Conservation (phyloP, 2,113 vertebrate species). For the Prionailurus viverrinus region DNA sequence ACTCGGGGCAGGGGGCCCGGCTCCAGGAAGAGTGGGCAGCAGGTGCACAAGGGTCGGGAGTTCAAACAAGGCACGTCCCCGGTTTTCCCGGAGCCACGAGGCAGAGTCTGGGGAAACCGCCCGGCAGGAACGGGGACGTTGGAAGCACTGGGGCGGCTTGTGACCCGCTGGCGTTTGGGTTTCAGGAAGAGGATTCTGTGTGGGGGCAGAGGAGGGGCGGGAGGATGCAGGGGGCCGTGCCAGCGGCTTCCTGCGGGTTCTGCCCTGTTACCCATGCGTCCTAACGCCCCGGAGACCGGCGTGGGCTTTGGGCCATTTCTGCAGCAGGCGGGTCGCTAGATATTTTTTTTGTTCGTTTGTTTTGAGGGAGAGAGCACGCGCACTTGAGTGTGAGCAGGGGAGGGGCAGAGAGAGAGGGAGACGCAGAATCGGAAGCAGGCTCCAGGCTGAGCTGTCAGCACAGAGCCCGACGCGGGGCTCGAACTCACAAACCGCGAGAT, state of each 20-base stretch:
- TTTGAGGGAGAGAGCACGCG: no score
- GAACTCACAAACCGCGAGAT: no score
- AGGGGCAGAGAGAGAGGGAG: no score
- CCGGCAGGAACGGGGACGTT: neutral
- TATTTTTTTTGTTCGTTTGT: no score
- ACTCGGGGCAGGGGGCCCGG: conserved; percentile 15
- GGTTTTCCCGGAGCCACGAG: neutral
- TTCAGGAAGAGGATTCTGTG: neutral
- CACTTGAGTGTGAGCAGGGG: no score
- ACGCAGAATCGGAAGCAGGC: no score
- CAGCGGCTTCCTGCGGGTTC: neutral
- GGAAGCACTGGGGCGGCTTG: neutral
- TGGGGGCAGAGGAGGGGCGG: neutral
- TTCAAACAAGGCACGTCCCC: neutral
- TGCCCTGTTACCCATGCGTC: neutral
- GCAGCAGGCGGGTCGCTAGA: no score
- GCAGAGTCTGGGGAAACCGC: neutral
- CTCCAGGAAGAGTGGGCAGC: neutral
- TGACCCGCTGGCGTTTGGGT: neutral
- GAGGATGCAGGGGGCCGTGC: neutral
- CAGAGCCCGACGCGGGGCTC: no score
- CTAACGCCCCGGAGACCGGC: neutral
- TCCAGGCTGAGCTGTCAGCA: no score
- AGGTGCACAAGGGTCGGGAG: neutral
- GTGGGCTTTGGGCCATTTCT: neutral